Evolutionary conservation across 2,113 vertebrate genomes (phyloP).

Genomic region (Paraplagusia blochii): DNA sequence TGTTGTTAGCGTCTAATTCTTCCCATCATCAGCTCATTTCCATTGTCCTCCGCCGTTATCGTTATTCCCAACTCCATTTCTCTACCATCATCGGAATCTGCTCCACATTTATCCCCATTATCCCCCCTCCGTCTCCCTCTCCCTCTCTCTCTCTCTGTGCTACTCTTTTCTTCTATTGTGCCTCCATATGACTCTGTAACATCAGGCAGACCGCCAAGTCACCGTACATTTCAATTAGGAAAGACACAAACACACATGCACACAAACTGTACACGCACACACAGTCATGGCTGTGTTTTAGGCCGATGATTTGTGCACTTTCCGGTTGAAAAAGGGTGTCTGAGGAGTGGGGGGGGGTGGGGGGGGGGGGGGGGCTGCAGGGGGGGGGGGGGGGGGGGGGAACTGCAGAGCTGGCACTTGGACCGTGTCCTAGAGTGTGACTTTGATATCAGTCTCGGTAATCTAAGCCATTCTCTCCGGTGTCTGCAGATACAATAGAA

Average conservation of each 20-base stretch:
- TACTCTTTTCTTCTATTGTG: slow-evolving; percentile 32
- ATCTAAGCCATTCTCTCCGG: slow-evolving; percentile 67
- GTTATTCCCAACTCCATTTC: slow-evolving; percentile 1
- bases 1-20: slow-evolving; percentile 40
- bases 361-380: too few relatives aligned
- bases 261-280: slow-evolving; percentile 1
- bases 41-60: slow-evolving; percentile 21
- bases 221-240: slow-evolving; percentile 69
- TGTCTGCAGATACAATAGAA: slow-evolving; percentile 54
- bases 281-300: slow-evolving; percentile 40
- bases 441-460: slow-evolving; percentile 71
- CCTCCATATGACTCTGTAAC: slow-evolving; percentile 50
- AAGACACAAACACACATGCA: slow-evolving; percentile 23
- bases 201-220: slow-evolving; percentile 66
- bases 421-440: slow-evolving; percentile 56
- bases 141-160: background rate
- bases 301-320: slow-evolving; percentile 35
- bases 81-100: background rate
- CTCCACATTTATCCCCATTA: slow-evolving; percentile 14
- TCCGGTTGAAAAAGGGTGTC: slow-evolving; percentile 19
- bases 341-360: too few relatives aligned
- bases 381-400: too few relatives aligned
- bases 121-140: too few relatives aligned
- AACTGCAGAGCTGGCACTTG: slow-evolving; percentile 18
- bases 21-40: slow-evolving; percentile 38